Conservation (phyloP, 1,140 invertebrate genomes). For the Drosophila repletoides region DNA sequence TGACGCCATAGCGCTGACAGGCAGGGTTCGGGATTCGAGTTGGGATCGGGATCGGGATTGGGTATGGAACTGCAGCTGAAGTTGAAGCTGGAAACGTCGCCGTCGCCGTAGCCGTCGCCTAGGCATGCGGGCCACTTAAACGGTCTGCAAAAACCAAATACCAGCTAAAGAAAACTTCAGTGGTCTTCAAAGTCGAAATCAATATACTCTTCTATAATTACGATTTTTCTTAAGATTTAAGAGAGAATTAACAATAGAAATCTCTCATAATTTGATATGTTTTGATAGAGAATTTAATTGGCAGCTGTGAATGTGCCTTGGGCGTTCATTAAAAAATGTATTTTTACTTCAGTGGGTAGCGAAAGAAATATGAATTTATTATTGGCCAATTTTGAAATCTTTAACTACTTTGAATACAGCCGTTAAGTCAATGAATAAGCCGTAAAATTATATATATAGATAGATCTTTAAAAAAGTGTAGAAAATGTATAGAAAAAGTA, state of each 20-base stretch:
- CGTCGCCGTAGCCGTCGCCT: too few species aligned
- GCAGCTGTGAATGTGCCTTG: too few species aligned
- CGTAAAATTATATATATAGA: too few species aligned
- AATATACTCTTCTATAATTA: conserved; percentile 22
- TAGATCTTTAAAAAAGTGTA: too few species aligned
- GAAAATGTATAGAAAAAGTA: too few species aligned
- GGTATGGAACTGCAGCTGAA: conserved; percentile 6
- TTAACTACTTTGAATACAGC: too few species aligned
- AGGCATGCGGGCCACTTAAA: conserved; percentile 69
- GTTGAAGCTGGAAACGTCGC: conserved; percentile 32
- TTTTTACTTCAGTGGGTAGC: too few species aligned
- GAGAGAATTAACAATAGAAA: not conserved
- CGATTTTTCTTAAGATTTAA: not conserved
- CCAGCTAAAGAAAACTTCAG: conserved; percentile 5
- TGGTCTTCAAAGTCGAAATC: conserved; percentile 10
- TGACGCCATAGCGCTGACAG: conserved; percentile 72
- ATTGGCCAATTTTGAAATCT: too few species aligned
- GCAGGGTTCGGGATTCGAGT: conserved; percentile 2
- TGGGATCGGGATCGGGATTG: not conserved
- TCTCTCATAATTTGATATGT: not conserved
- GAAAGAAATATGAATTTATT: too few species aligned
- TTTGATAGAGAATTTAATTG: not conserved
- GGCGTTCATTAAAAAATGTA: too few species aligned
- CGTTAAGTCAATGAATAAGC: too few species aligned
- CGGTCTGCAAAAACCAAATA: conserved; percentile 56